Evolutionary conservation across 2,888 invertebrate species (phyloP), one percentile per base, ranked within the genome.

Genomic region (Tenthredo mesomela): DNA sequence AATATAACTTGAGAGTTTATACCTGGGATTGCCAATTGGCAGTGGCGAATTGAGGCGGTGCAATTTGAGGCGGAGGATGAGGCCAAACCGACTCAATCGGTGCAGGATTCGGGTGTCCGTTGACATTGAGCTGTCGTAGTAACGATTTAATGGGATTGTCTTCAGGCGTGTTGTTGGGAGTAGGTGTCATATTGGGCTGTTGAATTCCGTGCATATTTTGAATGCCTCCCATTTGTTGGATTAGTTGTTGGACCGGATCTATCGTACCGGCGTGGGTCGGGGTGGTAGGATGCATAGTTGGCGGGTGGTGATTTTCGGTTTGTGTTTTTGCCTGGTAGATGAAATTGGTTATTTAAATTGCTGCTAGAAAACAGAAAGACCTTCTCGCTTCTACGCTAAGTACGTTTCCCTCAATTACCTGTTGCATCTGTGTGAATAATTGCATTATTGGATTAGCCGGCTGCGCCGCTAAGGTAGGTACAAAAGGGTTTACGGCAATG

Each of bases 361-460:
- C n/a, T n/a, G n/a, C n/a, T n/a, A 54, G 18, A n/a, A 54, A 7
- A 54, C n/a, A 54, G 54, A 7, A 54, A n/a, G 54, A n/a, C 7
- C 7, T n/a, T 54, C 7, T n/a, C 6, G 7, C 12, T 37, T 33
- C 43, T 1, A 78, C 25, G 18, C 18, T 0, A 40, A 61, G 21
- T 25, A 40, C 18, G 9, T 29, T 29, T 6, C 9, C 33, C 21
- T 77, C 25, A 43, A 70, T 85, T 89, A 93, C 94, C 92, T 94
- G 94, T 89, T 95, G 95, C 93, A 95, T 94, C 90, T 95, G 95
- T 91, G 92, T 94, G 85, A 95, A 94, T 90, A 95, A 93, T 86
- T 94, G 94, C 93, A 95, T 94, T 77, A 95, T 93, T 85, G 95
- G 94, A 91, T 94, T 95, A 70, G 94, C 89, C 54, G 91, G 90